phyloP scores from a whole-genome alignment of 2,797 vertebrate genomes.

The Hippocampus kuda region DNA sequence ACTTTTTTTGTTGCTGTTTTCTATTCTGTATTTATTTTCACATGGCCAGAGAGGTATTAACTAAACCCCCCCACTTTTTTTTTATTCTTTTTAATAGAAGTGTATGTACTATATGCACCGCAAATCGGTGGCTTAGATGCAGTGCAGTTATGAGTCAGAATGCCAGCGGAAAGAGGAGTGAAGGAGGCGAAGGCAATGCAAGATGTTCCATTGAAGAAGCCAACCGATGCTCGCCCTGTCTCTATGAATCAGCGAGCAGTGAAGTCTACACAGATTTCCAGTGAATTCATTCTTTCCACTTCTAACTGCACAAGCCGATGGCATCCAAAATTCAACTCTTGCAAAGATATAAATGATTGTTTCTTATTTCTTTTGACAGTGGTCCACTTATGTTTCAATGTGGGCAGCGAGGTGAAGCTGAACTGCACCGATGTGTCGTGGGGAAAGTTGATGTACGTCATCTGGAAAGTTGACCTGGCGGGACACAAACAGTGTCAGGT shows the following conservation, averaged over 20 bases:
- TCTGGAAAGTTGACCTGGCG: conserved; percentile 41
- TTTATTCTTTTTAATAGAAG: background rate
- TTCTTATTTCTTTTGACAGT: conserved; percentile 29
- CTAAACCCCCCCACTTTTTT: too few relatives aligned
- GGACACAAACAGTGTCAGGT: conserved; percentile 12
- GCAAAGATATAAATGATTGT: background rate
- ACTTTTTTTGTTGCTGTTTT: background rate
- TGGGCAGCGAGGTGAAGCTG: conserved; percentile 32
- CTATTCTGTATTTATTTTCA: background rate
- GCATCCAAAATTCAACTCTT: background rate
- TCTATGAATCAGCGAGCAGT: conserved; percentile 17
- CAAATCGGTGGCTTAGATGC: background rate
- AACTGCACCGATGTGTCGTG: conserved; percentile 37
- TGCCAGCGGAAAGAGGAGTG: background rate
- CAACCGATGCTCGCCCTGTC: background rate
- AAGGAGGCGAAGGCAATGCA: background rate
- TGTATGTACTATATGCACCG: background rate
- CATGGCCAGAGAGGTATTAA: background rate
- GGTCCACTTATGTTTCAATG: conserved; percentile 12
- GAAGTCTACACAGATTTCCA: background rate
- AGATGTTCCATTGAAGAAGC: background rate
- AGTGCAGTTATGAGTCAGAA: conserved; percentile 1
- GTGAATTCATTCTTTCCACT: conserved; percentile 25
- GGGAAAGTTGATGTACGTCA: conserved; percentile 36
- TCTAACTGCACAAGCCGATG: background rate